Conservation (phyloP, 1,140 invertebrate genomes). For the Papilio glaucus region DNA sequence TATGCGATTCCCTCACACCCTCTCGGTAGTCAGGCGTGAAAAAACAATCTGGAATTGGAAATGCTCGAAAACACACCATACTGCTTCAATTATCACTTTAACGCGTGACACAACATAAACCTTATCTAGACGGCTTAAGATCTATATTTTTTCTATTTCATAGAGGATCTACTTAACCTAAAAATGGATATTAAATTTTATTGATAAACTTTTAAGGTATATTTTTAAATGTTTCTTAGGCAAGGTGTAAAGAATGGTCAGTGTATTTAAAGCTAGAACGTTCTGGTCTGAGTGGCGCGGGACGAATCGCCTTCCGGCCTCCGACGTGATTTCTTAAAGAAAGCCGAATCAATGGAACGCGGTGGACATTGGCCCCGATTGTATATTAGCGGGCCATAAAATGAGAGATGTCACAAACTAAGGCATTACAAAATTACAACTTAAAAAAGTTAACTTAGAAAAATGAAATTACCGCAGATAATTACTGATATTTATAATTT, state of each 20-base stretch:
- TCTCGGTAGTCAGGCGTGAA: conserved; percentile 59
- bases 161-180: neutral
- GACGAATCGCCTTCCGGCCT: conserved; percentile 79
- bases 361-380: conserved; percentile 78
- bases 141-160: conserved; percentile 15
- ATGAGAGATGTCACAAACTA: conserved; percentile 24
- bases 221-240: conserved; percentile 36
- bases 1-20: conserved; percentile 55
- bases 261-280: conserved; percentile 53
- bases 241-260: conserved; percentile 53
- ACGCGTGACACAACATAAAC: conserved; percentile 6
- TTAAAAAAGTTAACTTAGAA: too few species aligned
- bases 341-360: conserved; percentile 77
- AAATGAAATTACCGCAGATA: too few species aligned
- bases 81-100: conserved; percentile 35
- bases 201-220: conserved; percentile 30
- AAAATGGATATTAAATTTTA: conserved; percentile 39
- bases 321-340: conserved; percentile 81
- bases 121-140: conserved; percentile 31
- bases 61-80: conserved; percentile 45
- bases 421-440: too few species aligned
- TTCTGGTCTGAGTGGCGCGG: conserved; percentile 70
- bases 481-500: too few species aligned
- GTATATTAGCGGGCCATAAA: conserved; percentile 51
- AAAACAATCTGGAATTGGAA: conserved; percentile 55